Base-by-base conservation (phyloP, 2,888 invertebrate genomes). In the Microchrysa polita region DNA sequence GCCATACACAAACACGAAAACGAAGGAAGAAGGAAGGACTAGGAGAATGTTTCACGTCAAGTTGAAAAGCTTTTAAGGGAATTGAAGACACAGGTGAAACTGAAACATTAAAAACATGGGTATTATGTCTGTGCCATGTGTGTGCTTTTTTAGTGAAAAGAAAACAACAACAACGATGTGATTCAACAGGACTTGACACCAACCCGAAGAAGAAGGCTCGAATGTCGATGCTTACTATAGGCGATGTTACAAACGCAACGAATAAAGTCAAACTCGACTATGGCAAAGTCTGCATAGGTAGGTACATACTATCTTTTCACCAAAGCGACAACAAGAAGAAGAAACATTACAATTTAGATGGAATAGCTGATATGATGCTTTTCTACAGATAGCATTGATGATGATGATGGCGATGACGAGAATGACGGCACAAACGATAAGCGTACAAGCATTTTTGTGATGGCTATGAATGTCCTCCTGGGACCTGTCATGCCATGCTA, bases 21-120 rank as follows among this genome's bases (percentile, higher is more conserved):
- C 5, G 14, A 23, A n/a, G 22, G 22, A 27, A 12, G 16, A 9
- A 16, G 22, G 22, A 48, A 16, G 48, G 44, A 44, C 20, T 42
- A 5, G 18, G 60, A 14, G 20, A 14, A 34, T 23, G 44, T 65
- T 48, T 42, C 57, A 63, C 63, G 48, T 73, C 63, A 73, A 63
- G 34, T 52, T 55, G 73, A 73, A 73, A 75, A 69, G 74, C 75
- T 76, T 74, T 76, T 74, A 76, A 76, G 74, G 75, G 73, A 76
- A 76, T 76, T 76, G 73, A 74, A 74, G 75, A 72, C 73, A 73
- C 75, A 76, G 75, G 75, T 76, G 75, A 76, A 74, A 59, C 74
- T 73, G 55, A 52, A 74, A 67, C 65, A 73, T 72, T 69, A 74
- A 65, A 63, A 42, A 34, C 27, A 1, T 18, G 40, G 34, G 55